Evolutionary conservation across 2,888 invertebrate species (phyloP), one percentile per base, ranked within the genome.

Genomic region (Tinea trinotella): DNA sequence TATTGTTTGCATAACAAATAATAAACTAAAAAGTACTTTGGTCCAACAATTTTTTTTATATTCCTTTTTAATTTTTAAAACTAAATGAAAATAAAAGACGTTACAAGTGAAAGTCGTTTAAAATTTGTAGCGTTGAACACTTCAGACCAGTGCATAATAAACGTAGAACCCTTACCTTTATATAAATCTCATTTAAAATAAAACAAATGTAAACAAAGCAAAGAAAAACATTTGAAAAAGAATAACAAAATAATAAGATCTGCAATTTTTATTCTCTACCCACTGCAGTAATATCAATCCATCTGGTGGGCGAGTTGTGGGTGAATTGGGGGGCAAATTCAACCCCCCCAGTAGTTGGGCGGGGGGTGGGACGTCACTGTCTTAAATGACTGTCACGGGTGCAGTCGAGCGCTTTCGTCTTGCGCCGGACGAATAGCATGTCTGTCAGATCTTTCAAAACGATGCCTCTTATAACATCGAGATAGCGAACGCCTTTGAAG

Each of bases 351-450:
- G 9, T 20, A 13, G 13, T 20, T 5, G 50, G n/a, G 35, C 17
- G 3, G 57, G 57, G 59, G 56, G 59, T 59, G 59, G 64, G n/a
- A 74, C 76, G 81, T 84, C 84, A 84, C 73, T 77, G 81, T 84
- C 84, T 83, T 82, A 83, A 83, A 83, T 83, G 83, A 84, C 77
- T 83, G 83, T 83, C 84, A 82, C 82, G 82, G 81, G 81, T 74
- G 77, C 77, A 77, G 74, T 77, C 71, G 67, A 67, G 71, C 70
- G 66, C 48, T 48, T 19, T 46, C 46, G 50, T 50, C 50, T 50
- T 46, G 46, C 48, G 50, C 22, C 15, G 50, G 50, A 50, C 50
- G 50, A 50, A 50, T 50, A 20, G 46, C 19, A 17, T 18, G 46
- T 10, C 19, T 46, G 46, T 46, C 46, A 46, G 46, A 19, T 40